Evolutionary conservation across 2,113 vertebrate species (phyloP).

Genomic region (Spheniscus mendiculus): DNA sequence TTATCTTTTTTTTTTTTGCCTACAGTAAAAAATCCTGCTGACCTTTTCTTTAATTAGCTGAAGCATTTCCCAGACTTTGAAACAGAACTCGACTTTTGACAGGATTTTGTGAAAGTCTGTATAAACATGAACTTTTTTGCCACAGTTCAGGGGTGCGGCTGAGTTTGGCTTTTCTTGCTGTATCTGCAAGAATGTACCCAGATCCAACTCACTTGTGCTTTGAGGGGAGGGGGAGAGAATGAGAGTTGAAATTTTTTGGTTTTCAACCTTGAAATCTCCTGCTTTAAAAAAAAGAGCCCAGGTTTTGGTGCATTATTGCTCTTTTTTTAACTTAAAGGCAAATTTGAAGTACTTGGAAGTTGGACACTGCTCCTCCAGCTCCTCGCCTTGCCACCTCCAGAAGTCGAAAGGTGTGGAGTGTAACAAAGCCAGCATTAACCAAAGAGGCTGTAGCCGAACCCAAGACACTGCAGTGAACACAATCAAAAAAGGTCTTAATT

Average conservation of each 20-base stretch:
- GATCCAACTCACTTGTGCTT: not conserved
- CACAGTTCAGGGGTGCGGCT: not conserved
- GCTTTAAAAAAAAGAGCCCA: not conserved
- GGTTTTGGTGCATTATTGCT: not conserved
- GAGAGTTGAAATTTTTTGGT: not conserved
- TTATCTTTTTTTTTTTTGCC: not conserved
- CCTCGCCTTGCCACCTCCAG: not conserved
- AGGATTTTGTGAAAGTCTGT: not conserved
- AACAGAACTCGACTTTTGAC: not conserved
- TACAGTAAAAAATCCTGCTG: conserved; percentile 14
- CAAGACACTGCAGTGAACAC: not conserved
- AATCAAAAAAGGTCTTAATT: not conserved
- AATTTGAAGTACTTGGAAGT: not conserved
- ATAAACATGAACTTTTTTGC: not conserved
- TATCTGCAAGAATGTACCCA: not conserved
- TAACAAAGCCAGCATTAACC: not conserved
- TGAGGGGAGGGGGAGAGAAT: not conserved
- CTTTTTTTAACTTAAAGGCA: not conserved
- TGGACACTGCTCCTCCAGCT: not conserved
- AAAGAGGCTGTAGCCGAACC: not conserved
- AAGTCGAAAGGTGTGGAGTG: not conserved
- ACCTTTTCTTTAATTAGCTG: conserved; percentile 56
- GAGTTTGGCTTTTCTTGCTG: not conserved
- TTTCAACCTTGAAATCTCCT: not conserved
- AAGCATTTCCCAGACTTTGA: conserved; percentile 6